phyloP scores from a whole-genome alignment of 1,140 invertebrate genomes.

The Drosophila punjabiensis region DNA sequence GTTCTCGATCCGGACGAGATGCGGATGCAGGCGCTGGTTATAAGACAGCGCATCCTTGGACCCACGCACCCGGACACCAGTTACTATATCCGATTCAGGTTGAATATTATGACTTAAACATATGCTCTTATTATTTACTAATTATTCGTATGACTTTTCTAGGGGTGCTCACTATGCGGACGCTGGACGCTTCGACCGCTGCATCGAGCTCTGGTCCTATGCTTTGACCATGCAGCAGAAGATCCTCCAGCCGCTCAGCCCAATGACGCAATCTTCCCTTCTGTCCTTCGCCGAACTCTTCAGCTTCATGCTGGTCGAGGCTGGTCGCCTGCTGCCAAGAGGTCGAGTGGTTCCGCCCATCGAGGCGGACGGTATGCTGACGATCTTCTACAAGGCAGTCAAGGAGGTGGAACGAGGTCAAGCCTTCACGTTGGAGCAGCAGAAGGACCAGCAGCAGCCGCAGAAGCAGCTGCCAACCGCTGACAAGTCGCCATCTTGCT shows the following conservation, averaged over 20 bases:
- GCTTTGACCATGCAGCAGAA: constrained; percentile 98
- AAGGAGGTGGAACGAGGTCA: constrained; percentile 88
- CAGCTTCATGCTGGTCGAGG: constrained; percentile 95
- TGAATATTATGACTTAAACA: background rate
- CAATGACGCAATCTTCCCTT: constrained; percentile 96
- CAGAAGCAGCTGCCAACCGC: constrained; percentile 41
- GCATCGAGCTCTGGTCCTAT: constrained; percentile 97
- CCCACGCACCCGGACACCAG: constrained; percentile 98
- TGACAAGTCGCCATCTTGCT: constrained; percentile 52
- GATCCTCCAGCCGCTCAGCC: constrained; percentile 96
- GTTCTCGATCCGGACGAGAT: constrained; percentile 97
- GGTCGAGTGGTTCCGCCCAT: constrained; percentile 92
- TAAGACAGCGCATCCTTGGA: constrained; percentile 95
- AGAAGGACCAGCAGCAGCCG: constrained; percentile 58
- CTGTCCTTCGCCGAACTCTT: constrained; percentile 98
- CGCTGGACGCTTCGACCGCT: constrained; percentile 95
- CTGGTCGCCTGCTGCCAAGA: constrained; percentile 88
- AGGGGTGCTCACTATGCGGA: constrained; percentile 97
- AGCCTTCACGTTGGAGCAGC: constrained; percentile 67
- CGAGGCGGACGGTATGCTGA: constrained; percentile 92
- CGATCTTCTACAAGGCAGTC: constrained; percentile 93
- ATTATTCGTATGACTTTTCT: constrained; percentile 71
- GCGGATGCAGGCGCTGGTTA: constrained; percentile 97
- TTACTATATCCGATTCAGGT: constrained; percentile 93
- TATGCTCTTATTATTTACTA: too few species aligned